These are phyloP conservation scores for Ramazzottius varieornatus DNA, from an alignment of 2,888 invertebrate species.

Conservation along the genomic window DNA sequence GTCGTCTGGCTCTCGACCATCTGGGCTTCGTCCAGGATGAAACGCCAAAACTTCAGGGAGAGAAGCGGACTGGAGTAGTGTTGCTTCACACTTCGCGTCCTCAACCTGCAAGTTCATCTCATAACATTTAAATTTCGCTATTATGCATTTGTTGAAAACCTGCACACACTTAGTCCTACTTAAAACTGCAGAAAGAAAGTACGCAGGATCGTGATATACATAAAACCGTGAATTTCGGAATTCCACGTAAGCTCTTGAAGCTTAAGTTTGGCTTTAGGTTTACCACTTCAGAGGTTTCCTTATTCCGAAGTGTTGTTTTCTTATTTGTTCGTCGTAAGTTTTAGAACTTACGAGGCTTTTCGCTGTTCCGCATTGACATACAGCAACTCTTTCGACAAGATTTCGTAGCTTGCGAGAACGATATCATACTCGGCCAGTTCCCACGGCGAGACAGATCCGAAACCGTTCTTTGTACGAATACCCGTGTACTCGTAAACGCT, in stretches of 20 bases:
- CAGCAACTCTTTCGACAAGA: conserved; percentile 35
- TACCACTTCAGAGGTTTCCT: no score
- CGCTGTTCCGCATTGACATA: conserved; percentile 25
- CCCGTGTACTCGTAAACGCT: conserved; percentile 6
- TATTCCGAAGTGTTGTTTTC: no score
- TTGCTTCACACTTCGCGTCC: not conserved
- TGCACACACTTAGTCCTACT: no score
- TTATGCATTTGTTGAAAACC: no score
- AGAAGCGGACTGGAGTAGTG: conserved; percentile 35
- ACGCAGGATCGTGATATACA: no score
- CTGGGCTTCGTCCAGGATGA: conserved; percentile 52
- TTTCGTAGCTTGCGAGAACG: conserved; percentile 42
- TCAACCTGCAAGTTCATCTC: not conserved
- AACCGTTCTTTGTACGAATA: conserved; percentile 9
- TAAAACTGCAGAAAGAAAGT: no score
- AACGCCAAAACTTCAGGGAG: conserved; percentile 44
- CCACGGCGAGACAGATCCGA: conserved; percentile 10
- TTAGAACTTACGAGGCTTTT: conserved; percentile 16
- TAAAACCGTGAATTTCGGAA: no score
- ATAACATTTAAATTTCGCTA: not conserved
- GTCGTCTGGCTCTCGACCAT: conserved; percentile 38
- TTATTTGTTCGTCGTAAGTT: no score
- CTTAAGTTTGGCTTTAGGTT: no score
- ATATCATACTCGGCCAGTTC: conserved; percentile 36
- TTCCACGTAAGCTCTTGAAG: no score